Base-by-base conservation (phyloP, 2,888 invertebrate species). In the Pheosia tremula region DNA sequence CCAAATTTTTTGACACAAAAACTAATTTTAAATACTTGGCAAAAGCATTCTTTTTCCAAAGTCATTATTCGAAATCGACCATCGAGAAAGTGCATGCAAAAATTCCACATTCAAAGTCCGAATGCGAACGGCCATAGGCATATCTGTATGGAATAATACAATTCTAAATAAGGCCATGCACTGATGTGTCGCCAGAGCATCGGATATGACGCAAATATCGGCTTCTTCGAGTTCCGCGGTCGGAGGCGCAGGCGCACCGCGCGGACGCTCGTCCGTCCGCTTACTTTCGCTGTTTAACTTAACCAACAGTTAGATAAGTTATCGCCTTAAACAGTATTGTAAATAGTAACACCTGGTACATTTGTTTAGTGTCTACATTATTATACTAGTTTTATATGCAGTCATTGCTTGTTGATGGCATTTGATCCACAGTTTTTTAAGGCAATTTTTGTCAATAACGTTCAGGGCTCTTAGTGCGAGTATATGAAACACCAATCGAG, bases 231-330 rank as follows among this genome's bases (percentile, higher is more conserved):
- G 81, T 82, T 86, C 82, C 80, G 80, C 71, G 74, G 79, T 77
- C 24, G 24, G 24, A 24, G 24, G 24, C 24, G 24, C 24, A 24
- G 24, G 24, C 24, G 71, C 59, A 72, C 76, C 81, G 13, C 24
- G 36, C 45, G n/a, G 54, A 79, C 83, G 82, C 68, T 66, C 78
- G 78, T 75, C 80, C 74, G 66, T 68, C 77, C 78, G 73, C 60
- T 67, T 69, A 79, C 84, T 84, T 84, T 84, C 79, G 76, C 77
- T 87, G 70, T 85, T 85, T 63, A 69, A 77, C 71, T 49, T 56
- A 53, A 56, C 55, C 47, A 10, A 74, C 68, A 72, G 77, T 71
- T 77, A 72, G 67, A 67, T 71, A 64, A 72, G 70, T 71, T 76
- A 78, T 66, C 64, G 55, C 80, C 76, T 66, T 80, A 74, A 76